phyloP scores from a whole-genome alignment of 2,888 invertebrate species.

The Ecdyonurus torrentis region DNA sequence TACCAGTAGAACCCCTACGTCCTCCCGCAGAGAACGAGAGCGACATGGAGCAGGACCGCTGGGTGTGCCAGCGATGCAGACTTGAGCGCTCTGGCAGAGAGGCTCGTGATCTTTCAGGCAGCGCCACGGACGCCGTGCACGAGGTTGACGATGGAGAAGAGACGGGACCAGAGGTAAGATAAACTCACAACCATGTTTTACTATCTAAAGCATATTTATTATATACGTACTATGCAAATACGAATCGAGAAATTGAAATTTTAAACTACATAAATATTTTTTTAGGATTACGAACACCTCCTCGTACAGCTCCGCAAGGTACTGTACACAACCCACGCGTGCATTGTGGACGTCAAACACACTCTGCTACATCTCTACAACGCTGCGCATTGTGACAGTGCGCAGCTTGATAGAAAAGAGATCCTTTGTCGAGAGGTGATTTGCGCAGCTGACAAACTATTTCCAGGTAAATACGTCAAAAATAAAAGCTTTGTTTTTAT shows the following conservation, averaged over 20 bases:
- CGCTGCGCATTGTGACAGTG: constrained; percentile 3
- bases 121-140: constrained; percentile 9
- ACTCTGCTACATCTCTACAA: constrained; percentile 11
- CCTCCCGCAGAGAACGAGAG: background rate
- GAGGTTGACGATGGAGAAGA: constrained; percentile 12
- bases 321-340: constrained; percentile 11
- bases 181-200: no score
- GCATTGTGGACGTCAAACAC: constrained; percentile 11
- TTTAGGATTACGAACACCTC: constrained; percentile 12
- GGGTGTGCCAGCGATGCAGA: background rate
- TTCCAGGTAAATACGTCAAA: constrained; percentile 10
- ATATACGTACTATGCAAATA: no score
- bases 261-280: no score
- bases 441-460: constrained; percentile 8
- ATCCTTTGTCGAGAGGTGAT: constrained; percentile 9
- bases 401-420: constrained; percentile 10
- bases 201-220: no score
- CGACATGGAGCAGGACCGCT: background rate
- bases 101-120: constrained; percentile 1
- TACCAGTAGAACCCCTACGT: background rate
- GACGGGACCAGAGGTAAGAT: constrained; percentile 10
- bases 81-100: background rate
- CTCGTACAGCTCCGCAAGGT: constrained; percentile 11
- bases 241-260: no score
- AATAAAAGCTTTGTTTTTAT: no score